These are phyloP conservation scores for Ceramica pisi DNA, from an alignment of 2,888 invertebrate genomes.

Conservation along the genomic window DNA sequence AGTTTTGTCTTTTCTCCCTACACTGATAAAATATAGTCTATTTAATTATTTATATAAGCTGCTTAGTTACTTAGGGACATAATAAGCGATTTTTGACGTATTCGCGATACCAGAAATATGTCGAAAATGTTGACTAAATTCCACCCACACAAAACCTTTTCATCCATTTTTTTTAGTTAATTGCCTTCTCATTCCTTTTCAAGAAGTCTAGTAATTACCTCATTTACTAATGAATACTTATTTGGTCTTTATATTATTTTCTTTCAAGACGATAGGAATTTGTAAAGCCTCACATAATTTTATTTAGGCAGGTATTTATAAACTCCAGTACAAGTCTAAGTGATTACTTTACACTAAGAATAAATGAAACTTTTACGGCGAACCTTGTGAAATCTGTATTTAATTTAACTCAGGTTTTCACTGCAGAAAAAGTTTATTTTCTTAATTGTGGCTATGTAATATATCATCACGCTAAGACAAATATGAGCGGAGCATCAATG, in stretches of 20 bases:
- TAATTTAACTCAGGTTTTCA: constrained; percentile 2
- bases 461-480: too few relatives aligned
- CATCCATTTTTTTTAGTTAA: not conserved
- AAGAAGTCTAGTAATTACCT: not conserved
- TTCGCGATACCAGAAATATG: not conserved
- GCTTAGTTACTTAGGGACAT: too few relatives aligned
- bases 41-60: too few relatives aligned
- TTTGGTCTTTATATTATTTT: constrained; percentile 10
- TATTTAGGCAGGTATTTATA: not conserved
- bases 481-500: too few relatives aligned
- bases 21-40: too few relatives aligned
- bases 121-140: not conserved
- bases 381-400: constrained; percentile 3
- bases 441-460: too few relatives aligned
- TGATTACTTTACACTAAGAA: constrained; percentile 4
- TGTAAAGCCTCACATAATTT: not conserved
- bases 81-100: not conserved
- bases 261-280: not conserved
- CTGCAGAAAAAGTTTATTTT: not conserved
- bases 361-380: constrained; percentile 21
- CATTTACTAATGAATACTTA: constrained; percentile 2
- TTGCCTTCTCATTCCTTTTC: not conserved
- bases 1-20: too few relatives aligned
- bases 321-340: not conserved
- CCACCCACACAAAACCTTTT: not conserved